phyloP scores from a whole-genome alignment of 92 coral and sea anemone genomes.

The Nematostella vectensis region DNA sequence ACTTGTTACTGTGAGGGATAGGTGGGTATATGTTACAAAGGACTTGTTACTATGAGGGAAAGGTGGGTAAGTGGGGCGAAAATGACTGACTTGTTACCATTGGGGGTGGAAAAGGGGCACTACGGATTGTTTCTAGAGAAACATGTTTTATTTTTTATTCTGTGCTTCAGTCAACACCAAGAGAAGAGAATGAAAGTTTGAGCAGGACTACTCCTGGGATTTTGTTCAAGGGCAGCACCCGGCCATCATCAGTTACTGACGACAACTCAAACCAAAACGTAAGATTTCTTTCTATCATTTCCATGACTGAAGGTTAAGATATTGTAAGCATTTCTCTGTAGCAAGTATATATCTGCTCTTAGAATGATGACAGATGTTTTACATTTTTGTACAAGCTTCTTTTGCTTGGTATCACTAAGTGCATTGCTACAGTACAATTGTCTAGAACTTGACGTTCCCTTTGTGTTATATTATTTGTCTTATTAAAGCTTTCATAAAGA shows the following conservation, averaged over 20 bases:
- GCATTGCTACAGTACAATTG: too few relatives aligned
- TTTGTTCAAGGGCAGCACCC: constrained; percentile 49
- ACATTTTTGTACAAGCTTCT: too few relatives aligned
- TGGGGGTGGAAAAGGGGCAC: not conserved
- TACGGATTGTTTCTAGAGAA: not conserved
- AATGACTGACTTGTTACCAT: not conserved
- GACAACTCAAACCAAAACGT: too few relatives aligned
- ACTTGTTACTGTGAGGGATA: constrained; percentile 73
- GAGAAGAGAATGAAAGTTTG: constrained; percentile 42
- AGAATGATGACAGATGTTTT: too few relatives aligned
- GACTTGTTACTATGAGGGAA: constrained; percentile 78
- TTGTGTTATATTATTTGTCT: too few relatives aligned
- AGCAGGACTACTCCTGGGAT: constrained; percentile 59
- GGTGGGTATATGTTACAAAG: constrained; percentile 31
- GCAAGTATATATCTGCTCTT: too few relatives aligned
- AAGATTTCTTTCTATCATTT: too few relatives aligned
- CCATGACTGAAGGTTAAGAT: too few relatives aligned
- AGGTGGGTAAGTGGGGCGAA: not conserved
- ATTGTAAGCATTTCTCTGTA: too few relatives aligned
- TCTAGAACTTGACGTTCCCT: too few relatives aligned
- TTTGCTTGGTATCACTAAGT: too few relatives aligned
- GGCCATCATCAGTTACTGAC: constrained; percentile 63
- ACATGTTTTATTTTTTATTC: not conserved
- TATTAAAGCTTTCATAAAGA: too few relatives aligned
- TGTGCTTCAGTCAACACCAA: constrained; percentile 60